phyloP scores from a whole-genome alignment of 1,140 invertebrate species.

The Drosophila parvula region DNA sequence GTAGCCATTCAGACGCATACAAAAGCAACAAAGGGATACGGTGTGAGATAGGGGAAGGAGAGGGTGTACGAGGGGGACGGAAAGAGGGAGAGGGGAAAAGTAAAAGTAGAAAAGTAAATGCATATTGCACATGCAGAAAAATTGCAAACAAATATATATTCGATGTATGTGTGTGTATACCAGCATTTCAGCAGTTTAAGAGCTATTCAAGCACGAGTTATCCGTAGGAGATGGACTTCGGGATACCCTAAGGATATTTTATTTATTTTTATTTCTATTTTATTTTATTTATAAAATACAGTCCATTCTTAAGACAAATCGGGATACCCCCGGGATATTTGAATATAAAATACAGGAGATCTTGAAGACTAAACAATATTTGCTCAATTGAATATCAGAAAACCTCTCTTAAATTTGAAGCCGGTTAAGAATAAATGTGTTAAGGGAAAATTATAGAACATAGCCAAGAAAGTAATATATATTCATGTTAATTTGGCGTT shows the following conservation, averaged over 20 bases:
- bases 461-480: not conserved
- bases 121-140: constrained; percentile 53
- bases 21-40: constrained; percentile 46
- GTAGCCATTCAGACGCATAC: constrained; percentile 73
- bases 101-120: constrained; percentile 55
- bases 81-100: constrained; percentile 6
- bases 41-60: constrained; percentile 6
- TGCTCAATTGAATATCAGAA: not conserved
- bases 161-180: constrained; percentile 36
- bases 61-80: not conserved
- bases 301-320: too few species aligned
- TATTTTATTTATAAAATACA: too few species aligned
- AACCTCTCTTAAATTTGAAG: too few species aligned
- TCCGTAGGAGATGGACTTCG: not conserved
- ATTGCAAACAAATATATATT: constrained; percentile 65
- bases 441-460: not conserved
- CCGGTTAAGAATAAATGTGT: not conserved
- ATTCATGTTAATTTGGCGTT: too few species aligned
- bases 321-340: too few species aligned
- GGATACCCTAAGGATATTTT: not conserved
- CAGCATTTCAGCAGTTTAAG: constrained; percentile 64
- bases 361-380: not conserved
- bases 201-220: constrained; percentile 49
- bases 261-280: too few species aligned
- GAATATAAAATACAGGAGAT: not conserved